Conservation (phyloP, 2,888 invertebrate genomes). For the Trichopoda pennipes region DNA sequence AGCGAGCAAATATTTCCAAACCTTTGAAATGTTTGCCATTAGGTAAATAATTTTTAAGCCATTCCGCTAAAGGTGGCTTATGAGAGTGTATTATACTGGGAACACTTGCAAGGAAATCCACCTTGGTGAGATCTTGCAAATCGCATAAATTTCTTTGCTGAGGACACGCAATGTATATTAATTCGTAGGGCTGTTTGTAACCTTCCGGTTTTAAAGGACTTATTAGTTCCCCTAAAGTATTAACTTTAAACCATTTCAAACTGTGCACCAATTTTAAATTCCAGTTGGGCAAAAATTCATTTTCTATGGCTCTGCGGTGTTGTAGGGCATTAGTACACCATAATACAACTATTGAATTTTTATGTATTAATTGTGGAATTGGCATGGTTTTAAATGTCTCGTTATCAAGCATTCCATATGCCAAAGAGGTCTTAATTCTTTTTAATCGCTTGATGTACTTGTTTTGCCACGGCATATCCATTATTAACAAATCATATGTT, state of each 20-base stretch:
- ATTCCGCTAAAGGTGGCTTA: slow-evolving; percentile 92
- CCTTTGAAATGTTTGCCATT: slow-evolving; percentile 82
- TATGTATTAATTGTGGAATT: slow-evolving; percentile 83
- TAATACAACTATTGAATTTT: slow-evolving; percentile 87
- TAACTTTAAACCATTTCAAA: slow-evolving; percentile 91
- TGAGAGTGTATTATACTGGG: slow-evolving; percentile 97
- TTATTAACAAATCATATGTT: slow-evolving; percentile 86
- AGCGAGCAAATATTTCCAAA: slow-evolving; percentile 95
- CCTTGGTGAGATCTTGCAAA: slow-evolving; percentile 77
- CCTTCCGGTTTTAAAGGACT: slow-evolving; percentile 84
- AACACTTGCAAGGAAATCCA: slow-evolving; percentile 88
- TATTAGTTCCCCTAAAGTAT: slow-evolving; percentile 85
- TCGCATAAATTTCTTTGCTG: slow-evolving; percentile 60
- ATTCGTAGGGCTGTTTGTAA: slow-evolving; percentile 93
- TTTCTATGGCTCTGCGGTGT: slow-evolving; percentile 86
- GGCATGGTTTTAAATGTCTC: slow-evolving; percentile 88
- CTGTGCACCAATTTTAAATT: slow-evolving; percentile 86
- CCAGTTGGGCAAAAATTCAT: slow-evolving; percentile 91
- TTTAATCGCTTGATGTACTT: slow-evolving; percentile 93
- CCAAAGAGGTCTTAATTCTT: slow-evolving; percentile 83
- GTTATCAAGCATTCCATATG: slow-evolving; percentile 88
- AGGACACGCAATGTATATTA: slow-evolving; percentile 85
- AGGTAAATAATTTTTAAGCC: slow-evolving; percentile 77
- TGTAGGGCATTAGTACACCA: slow-evolving; percentile 95
- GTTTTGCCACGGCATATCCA: slow-evolving; percentile 99